Conservation (phyloP, 2,888 invertebrate genomes). For the Allygus modestus region DNA sequence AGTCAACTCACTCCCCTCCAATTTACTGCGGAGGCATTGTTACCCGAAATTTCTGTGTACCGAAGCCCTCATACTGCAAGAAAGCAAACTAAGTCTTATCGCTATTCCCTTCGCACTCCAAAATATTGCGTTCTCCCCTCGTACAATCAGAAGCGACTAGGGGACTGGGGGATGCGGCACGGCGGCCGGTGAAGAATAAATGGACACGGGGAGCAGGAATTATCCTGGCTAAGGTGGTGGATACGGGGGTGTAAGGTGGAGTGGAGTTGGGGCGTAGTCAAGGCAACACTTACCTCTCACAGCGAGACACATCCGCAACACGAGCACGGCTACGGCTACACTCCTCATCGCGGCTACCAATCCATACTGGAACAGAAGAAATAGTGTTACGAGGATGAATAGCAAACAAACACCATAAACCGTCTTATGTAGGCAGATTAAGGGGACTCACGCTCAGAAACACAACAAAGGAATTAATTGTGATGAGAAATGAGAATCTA, state of each 20-base stretch:
- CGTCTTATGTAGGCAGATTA: too few species aligned
- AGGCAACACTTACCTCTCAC: slow-evolving; percentile 26
- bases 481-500: too few species aligned
- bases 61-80: neutral
- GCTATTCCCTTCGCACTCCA: slow-evolving; percentile 1
- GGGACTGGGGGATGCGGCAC: neutral
- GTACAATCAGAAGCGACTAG: slow-evolving; percentile 4
- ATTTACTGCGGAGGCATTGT: slow-evolving; percentile 4
- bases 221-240: slow-evolving; percentile 4
- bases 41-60: neutral
- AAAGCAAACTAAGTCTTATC: too few species aligned
- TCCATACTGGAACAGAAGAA: slow-evolving; percentile 16
- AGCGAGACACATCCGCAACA: slow-evolving; percentile 6
- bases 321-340: neutral
- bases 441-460: too few species aligned
- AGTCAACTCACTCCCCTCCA: slow-evolving; percentile 13
- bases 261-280: slow-evolving; percentile 16
- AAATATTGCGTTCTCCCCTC: slow-evolving; percentile 14
- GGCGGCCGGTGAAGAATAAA: slow-evolving; percentile 26
- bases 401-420: too few species aligned
- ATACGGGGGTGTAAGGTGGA: neutral
- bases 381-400: too few species aligned
- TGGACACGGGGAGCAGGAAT: slow-evolving; percentile 31
- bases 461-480: too few species aligned
- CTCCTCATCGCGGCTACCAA: slow-evolving; percentile 24